phyloP scores from a whole-genome alignment of 2,113 vertebrate species.

The Entomyzon cyanotis region DNA sequence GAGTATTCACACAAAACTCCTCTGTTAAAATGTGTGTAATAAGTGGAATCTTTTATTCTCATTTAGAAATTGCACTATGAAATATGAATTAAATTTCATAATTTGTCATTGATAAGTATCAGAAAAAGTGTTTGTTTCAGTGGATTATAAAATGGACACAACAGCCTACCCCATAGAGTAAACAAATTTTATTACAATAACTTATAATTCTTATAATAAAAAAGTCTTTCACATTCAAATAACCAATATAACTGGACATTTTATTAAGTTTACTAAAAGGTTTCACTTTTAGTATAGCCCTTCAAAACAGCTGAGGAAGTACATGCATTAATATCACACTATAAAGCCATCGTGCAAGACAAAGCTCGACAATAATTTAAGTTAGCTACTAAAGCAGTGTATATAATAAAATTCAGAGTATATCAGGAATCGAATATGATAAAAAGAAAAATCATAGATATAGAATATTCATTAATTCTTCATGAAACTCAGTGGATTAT shows the following conservation, averaged over 20 bases:
- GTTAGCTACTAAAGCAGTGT: background rate
- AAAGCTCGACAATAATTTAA: background rate
- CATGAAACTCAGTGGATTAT: background rate
- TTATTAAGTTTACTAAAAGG: background rate
- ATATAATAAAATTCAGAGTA: background rate
- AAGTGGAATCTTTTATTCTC: background rate
- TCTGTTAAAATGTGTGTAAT: background rate
- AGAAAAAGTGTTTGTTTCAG: background rate
- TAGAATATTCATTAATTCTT: background rate
- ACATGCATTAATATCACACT: background rate
- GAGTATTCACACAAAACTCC: background rate
- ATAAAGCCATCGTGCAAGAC: background rate
- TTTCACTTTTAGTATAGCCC: background rate
- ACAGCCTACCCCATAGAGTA: background rate
- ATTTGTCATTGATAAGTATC: background rate
- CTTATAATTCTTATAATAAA: background rate
- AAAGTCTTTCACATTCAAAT: background rate
- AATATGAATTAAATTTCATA: background rate
- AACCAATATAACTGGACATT: background rate
- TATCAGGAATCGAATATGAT: background rate
- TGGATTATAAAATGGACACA: background rate
- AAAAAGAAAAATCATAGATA: background rate
- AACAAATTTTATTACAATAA: background rate
- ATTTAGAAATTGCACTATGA: background rate
- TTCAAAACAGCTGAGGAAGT: background rate